phyloP scores from a whole-genome alignment of 2,888 invertebrate genomes.

The Lycaena phlaeas region DNA sequence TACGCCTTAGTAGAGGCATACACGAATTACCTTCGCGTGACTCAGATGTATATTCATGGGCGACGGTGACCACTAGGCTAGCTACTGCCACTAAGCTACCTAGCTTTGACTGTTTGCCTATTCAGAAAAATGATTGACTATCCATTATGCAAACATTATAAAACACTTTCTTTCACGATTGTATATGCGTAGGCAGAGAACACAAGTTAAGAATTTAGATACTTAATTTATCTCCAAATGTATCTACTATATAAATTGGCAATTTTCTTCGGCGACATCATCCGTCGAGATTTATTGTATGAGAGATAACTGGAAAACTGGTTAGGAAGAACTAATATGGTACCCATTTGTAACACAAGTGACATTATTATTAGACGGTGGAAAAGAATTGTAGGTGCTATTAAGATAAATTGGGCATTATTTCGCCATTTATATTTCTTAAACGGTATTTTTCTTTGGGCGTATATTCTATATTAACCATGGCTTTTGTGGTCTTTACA shows the following conservation, averaged over 20 bases:
- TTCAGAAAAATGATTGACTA: too few relatives aligned
- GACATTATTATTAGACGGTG: slow-evolving; percentile 19
- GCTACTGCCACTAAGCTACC: too few relatives aligned
- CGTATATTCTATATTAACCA: neutral
- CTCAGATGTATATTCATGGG: too few relatives aligned
- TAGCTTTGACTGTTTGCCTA: too few relatives aligned
- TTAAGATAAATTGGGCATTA: slow-evolving; percentile 19
- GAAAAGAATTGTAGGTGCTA: slow-evolving; percentile 22
- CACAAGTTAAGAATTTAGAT: slow-evolving; percentile 35
- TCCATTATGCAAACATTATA: neutral
- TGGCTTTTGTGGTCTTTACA: too few relatives aligned
- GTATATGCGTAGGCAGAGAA: slow-evolving; percentile 26
- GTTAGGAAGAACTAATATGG: slow-evolving; percentile 23
- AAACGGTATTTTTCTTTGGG: neutral
- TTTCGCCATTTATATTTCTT: slow-evolving; percentile 11
- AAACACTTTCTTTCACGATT: slow-evolving; percentile 13
- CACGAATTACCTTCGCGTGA: too few relatives aligned
- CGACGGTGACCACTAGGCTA: too few relatives aligned
- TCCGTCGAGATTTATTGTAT: slow-evolving; percentile 32
- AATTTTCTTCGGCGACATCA: slow-evolving; percentile 37
- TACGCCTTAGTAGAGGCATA: too few relatives aligned
- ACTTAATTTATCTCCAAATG: slow-evolving; percentile 46
- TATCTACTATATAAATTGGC: slow-evolving; percentile 48
- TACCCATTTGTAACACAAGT: slow-evolving; percentile 19
- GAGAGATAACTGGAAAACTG: slow-evolving; percentile 23